Conservation (phyloP, 2,797 vertebrate species). For the Botia kubotai region DNA sequence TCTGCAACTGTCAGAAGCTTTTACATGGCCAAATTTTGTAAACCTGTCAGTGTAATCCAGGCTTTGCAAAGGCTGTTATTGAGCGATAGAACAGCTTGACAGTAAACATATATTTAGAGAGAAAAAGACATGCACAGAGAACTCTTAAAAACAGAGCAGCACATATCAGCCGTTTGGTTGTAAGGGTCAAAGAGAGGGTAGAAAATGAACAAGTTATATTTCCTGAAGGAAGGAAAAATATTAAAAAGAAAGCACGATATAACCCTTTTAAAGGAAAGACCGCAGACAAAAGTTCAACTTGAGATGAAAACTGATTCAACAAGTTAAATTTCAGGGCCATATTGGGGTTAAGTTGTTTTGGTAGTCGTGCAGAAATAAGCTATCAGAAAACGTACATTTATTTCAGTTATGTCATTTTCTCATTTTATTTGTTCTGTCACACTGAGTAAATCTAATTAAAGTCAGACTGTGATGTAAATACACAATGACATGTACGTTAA, state of each 20-base stretch:
- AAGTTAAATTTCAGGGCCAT: neutral
- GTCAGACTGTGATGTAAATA: neutral
- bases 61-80: no score
- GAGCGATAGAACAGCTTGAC: neutral
- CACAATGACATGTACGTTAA: neutral
- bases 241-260: neutral
- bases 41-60: neutral
- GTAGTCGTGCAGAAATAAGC: neutral
- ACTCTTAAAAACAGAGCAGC: neutral
- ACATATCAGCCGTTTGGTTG: neutral
- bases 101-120: neutral
- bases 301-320: neutral
- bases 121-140: neutral
- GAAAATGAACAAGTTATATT: neutral
- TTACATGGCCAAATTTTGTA: neutral
- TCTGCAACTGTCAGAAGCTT: neutral
- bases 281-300: no score
- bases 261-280: no score
- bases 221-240: neutral
- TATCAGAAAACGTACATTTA: neutral
- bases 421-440: neutral
- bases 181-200: neutral
- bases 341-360: neutral
- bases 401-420: neutral
- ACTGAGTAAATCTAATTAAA: constrained; percentile 10